Evolutionary conservation across 2,113 vertebrate species (phyloP).

Genomic region (Pseudorhombus dupliciocellatus): DNA sequence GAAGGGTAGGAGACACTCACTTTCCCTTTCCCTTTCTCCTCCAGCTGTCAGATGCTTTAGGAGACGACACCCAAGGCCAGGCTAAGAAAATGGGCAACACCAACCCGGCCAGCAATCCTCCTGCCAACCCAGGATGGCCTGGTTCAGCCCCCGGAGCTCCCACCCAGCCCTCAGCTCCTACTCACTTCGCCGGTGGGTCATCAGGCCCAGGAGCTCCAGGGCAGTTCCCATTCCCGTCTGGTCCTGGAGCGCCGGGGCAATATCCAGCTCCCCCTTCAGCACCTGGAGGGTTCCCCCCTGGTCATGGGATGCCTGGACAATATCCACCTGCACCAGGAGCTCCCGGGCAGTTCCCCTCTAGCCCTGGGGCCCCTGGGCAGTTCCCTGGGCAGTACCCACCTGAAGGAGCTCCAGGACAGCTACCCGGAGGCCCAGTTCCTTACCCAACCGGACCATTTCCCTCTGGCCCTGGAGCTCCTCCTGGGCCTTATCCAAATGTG

Average conservation of each 20-base stretch:
- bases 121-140: slow-evolving; percentile 80
- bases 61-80: slow-evolving; percentile 64
- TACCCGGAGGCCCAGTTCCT: slow-evolving; percentile 74
- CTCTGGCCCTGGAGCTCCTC: slow-evolving; percentile 78
- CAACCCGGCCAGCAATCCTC: slow-evolving; percentile 66
- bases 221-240: slow-evolving; percentile 70
- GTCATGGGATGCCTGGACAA: slow-evolving; percentile 73
- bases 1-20: neutral
- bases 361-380: slow-evolving; percentile 77
- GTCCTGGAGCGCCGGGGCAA: slow-evolving; percentile 77
- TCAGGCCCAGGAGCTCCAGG: slow-evolving; percentile 78
- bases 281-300: slow-evolving; percentile 73
- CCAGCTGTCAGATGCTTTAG: slow-evolving; percentile 81
- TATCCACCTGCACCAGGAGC: slow-evolving; percentile 77
- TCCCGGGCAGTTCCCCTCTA: slow-evolving; percentile 74
- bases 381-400: slow-evolving; percentile 78
- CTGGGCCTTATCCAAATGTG: slow-evolving; percentile 77
- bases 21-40: neutral
- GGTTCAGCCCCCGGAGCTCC: slow-evolving; percentile 80
- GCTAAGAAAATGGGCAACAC: slow-evolving; percentile 72
- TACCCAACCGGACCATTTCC: slow-evolving; percentile 78
- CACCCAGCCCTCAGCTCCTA: slow-evolving; percentile 71
- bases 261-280: slow-evolving; percentile 75
- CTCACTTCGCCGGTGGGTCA: slow-evolving; percentile 57
- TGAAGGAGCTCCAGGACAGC: slow-evolving; percentile 77